Percentiles rank a stretch among this genome's conserved stretches.
phyloP scores from a whole-genome alignment of 2,797 vertebrate species.

The Sphenodon punctatus region DNA sequence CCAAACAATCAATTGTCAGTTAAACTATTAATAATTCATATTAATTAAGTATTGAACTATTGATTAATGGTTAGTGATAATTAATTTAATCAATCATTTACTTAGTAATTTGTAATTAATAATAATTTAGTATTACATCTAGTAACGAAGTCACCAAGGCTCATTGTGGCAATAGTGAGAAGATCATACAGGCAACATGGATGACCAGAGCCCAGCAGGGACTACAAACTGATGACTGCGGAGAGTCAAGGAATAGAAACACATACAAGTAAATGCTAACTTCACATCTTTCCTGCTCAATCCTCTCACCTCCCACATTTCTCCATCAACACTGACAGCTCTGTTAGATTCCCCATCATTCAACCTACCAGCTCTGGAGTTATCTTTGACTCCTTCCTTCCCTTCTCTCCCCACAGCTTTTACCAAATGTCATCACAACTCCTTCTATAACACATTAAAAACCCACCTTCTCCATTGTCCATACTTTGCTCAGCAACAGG shows the following conservation, averaged over 20 bases:
- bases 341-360: slow-evolving; percentile 13
- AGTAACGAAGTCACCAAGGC: too few relatives aligned
- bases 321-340: neutral
- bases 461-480: accelerated
- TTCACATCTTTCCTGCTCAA: slow-evolving; percentile 47
- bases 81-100: too few relatives aligned
- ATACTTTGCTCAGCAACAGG: neutral
- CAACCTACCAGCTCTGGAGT: neutral
- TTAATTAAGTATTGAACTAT: too few relatives aligned
- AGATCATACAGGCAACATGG: neutral
- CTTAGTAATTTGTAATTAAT: too few relatives aligned
- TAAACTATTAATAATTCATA: too few relatives aligned
- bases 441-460: neutral
- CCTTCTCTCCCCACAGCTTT: neutral
- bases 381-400: neutral
- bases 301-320: slow-evolving; percentile 41
- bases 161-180: too few relatives aligned
- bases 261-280: slow-evolving; percentile 35
- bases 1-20: too few relatives aligned
- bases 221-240: neutral
- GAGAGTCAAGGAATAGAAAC: slow-evolving; percentile 23
- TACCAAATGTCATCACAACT: neutral
- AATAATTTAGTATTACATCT: too few relatives aligned
- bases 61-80: too few relatives aligned
- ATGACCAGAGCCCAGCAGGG: neutral